Conservation (phyloP, 2,113 vertebrate genomes). For the Lophotis ruficrista region DNA sequence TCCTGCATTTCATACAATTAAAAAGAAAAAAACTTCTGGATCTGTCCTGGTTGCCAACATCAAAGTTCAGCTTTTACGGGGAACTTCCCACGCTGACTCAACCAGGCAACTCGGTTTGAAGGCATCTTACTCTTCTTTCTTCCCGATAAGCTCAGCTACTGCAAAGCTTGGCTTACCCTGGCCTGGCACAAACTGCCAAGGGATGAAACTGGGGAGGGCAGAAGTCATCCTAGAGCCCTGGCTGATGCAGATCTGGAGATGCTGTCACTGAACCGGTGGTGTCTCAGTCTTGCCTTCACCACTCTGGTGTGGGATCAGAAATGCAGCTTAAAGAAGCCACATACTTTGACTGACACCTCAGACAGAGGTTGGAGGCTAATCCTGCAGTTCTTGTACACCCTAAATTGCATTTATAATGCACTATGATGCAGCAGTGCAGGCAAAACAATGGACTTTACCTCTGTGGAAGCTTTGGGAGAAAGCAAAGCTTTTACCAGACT, state of each 20-base stretch:
- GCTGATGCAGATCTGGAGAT: background rate
- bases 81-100: constrained; percentile 6
- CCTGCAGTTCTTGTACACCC: background rate
- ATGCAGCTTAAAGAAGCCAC: background rate
- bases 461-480: background rate
- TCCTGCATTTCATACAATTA: background rate
- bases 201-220: background rate
- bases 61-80: background rate
- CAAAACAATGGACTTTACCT: background rate
- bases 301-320: background rate
- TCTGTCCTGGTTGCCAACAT: constrained; percentile 29
- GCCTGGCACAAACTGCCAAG: background rate
- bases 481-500: background rate
- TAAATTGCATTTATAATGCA: background rate
- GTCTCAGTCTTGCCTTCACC: background rate
- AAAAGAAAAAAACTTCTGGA: constrained; percentile 21
- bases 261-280: background rate
- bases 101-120: background rate
- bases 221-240: background rate
- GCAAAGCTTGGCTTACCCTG: background rate
- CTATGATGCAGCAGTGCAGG: background rate
- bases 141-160: background rate
- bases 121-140: background rate
- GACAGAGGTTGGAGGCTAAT: background rate
- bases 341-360: background rate